Evolutionary conservation across 2,888 invertebrate genomes (phyloP).

Genomic region (Protonemura montana): DNA sequence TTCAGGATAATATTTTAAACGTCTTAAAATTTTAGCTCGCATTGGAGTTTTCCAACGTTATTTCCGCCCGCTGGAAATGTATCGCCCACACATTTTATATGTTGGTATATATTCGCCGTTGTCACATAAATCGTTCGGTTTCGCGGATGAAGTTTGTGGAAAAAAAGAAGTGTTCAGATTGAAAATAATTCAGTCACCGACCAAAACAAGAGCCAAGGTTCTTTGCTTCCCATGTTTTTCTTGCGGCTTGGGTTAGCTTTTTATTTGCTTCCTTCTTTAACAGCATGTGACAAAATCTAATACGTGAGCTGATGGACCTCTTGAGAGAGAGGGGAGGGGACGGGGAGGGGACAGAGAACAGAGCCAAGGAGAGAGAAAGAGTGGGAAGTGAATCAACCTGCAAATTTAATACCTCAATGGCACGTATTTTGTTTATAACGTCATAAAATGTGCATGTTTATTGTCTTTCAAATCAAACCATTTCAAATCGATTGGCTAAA

Average conservation of each 20-base stretch:
- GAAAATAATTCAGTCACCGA: slow-evolving; percentile 27
- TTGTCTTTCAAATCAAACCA: not conserved
- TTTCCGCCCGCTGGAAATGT: not conserved
- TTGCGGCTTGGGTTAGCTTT: not conserved
- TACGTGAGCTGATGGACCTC: not conserved
- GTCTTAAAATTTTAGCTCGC: not conserved
- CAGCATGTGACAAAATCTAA: not conserved
- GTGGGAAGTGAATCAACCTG: not conserved
- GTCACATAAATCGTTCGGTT: slow-evolving; percentile 30
- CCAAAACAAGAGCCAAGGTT: not conserved
- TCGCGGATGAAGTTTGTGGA: not conserved
- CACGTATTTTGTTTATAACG: not conserved
- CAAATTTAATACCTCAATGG: not conserved
- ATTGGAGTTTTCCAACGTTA: not conserved
- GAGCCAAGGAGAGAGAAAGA: not conserved
- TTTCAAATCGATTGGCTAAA: not conserved
- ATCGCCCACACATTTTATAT: not conserved
- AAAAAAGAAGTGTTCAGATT: not conserved
- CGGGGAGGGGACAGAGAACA: too few species aligned
- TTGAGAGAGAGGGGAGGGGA: not conserved
- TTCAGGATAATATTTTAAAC: not conserved
- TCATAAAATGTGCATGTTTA: not conserved
- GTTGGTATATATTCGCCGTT: not conserved
- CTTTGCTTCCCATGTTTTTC: not conserved
- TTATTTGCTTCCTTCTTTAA: not conserved